Base-by-base conservation (phyloP, 2,113 vertebrate genomes). In the Gymnobelideus leadbeateri region DNA sequence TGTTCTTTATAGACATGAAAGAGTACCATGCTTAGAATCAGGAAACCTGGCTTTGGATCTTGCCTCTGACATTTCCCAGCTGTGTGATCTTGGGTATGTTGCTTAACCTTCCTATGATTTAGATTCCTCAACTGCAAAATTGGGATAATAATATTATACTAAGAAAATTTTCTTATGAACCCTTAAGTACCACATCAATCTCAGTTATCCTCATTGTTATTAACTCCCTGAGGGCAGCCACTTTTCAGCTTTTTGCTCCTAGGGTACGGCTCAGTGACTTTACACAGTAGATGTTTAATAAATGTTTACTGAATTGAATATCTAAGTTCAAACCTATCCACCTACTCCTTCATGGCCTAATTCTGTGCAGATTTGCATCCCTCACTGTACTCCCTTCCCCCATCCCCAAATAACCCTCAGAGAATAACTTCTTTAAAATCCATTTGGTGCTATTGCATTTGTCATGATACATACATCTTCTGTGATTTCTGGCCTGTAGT, bases 401-500 rank as follows among this genome's bases (percentile, higher is more conserved):
- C 26, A 19, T 49, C 47, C 47, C 47, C 96, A 95, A 91, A 90
- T 92, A 97, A 95, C 43, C 91, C 95, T 96, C 93, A 95, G 37
- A 96, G 92, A 95, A 94, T 91, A 51, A 92, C 94, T 92, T 95
- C 77, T 94, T 92, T 90, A 91, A 57, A 57, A 92, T 61, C 47
- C n/a, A 16, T 54, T 96, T 96, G 90, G 94, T 92, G 95, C 96
- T 93, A 91, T 95, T 93, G 43, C 93, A 68, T 89, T n/a, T 90
- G 91, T 97, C 94, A 50, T 94, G 96, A 96, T 93, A 97, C 93
- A 93, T 89, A 28, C 43, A 16, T 89, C 95, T 93, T 8, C 91
- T 93, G 92, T 93, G 94, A 97, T 97, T 97, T 97, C 95, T 95
- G 47, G 92, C 92, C 96, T 96, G 19, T 2, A 43, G 28, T 84